Base-by-base conservation (phyloP, 2,113 vertebrate genomes). In the Cyanoderma ruficeps region DNA sequence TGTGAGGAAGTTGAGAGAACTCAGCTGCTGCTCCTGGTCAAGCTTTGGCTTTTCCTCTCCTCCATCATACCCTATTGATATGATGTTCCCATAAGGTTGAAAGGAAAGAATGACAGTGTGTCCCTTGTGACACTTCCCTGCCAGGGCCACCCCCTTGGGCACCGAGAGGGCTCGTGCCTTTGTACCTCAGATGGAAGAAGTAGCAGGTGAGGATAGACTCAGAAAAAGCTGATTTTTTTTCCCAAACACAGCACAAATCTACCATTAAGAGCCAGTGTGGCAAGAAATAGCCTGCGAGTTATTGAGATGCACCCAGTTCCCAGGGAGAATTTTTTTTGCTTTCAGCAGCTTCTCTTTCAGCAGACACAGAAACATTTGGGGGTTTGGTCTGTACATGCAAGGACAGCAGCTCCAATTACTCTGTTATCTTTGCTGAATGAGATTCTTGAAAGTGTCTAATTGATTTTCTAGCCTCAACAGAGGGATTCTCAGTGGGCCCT, bases 131-230 rank as follows among this genome's bases (percentile, higher is more conserved):
- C 41, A 14, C 22, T 27, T 79, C 44, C n/a, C 42, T 41, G 30
- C 31, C 53, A 12, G 9, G 52, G 30, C 14, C 35, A 60, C 6
- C 25, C 46, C 30, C 35, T 57, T 23, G 37, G 60, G 27, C 63
- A 41, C 31, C 10, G 27, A 21, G 47, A 52, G 25, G 52, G 11
- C 7, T 28, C 0, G 0, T 63, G 33, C 56, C 33, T 28, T 8
- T 1, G 13, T 16, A 23, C 35, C 39, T 44, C 52, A 68, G 39
- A 10, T 84, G 52, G 60, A 59, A 89, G 42, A 55, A 68, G 15
- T 2, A 37, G 47, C 27, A 57, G 37, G 10, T 56, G 53, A 85
- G 21, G 21, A 18, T 5, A 44, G 37, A 39, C 28, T 72, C 24
- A 56, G 37, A 28, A 69, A 83, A 84, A 76, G 4, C 5, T 21